Evolutionary conservation across 2,113 vertebrate genomes (phyloP).

Genomic region (Argyrosomus japonicus): DNA sequence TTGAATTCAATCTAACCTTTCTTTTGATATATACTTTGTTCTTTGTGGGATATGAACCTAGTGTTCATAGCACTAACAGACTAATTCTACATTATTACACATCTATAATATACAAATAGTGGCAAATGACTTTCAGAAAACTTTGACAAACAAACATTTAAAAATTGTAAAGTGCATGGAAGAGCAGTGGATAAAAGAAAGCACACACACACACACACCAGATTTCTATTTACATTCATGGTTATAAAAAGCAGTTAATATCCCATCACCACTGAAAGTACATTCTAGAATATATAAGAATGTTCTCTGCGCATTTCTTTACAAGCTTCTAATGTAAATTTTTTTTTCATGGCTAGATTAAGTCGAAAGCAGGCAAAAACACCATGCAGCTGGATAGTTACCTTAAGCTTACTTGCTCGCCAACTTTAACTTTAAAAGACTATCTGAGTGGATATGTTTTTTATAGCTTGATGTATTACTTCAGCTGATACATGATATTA

Average conservation of each 20-base stretch:
- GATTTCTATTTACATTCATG: conserved; percentile 36
- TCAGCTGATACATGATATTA: too few species aligned
- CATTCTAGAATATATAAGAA: background rate
- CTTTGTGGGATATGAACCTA: conserved; percentile 26
- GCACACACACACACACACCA: conserved; percentile 4
- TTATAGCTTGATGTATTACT: too few species aligned
- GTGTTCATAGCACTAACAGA: conserved; percentile 32
- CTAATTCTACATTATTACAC: conserved; percentile 28
- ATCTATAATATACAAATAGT: conserved; percentile 36
- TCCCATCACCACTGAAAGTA: conserved; percentile 55
- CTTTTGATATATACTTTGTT: conserved; percentile 20
- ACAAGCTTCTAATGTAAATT: background rate
- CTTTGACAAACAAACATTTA: conserved; percentile 23
- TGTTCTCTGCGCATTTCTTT: background rate
- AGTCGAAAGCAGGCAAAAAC: too few species aligned
- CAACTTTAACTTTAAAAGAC: too few species aligned
- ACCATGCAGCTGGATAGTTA: too few species aligned
- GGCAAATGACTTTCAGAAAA: conserved; percentile 16
- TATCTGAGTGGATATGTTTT: too few species aligned
- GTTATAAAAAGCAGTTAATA: conserved; percentile 35
- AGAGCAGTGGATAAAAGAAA: conserved; percentile 13
- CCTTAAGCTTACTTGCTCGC: too few species aligned
- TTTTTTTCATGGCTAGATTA: too few species aligned
- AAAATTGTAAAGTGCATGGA: conserved; percentile 50
- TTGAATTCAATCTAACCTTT: background rate